Evolutionary conservation across 1,140 invertebrate species (phyloP).

Genomic region (Zaprionus davidi): DNA sequence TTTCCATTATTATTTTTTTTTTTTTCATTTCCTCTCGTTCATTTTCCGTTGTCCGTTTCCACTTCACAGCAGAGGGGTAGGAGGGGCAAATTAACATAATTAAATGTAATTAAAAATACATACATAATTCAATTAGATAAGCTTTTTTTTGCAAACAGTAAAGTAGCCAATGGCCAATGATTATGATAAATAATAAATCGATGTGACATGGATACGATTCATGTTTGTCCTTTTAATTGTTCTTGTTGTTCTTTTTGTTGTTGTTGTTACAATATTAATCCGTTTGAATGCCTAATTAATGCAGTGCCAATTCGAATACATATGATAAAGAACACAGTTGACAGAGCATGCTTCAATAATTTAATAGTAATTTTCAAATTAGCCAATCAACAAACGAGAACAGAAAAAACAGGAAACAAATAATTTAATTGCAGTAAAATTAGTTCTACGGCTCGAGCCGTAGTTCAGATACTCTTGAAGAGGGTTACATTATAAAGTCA

Average conservation of each 20-base stretch:
- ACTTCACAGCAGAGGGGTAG: neutral
- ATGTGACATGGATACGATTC: slow-evolving; percentile 45
- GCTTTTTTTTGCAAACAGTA: slow-evolving; percentile 61
- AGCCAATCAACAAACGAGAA: slow-evolving; percentile 22
- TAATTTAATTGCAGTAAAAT: neutral
- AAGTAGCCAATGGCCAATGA: slow-evolving; percentile 36
- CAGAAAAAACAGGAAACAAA: slow-evolving; percentile 9
- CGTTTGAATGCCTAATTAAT: slow-evolving; percentile 26
- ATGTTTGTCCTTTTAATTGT: slow-evolving; percentile 1
- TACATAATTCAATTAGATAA: slow-evolving; percentile 60
- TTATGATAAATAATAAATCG: slow-evolving; percentile 43
- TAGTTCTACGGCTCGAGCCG: neutral
- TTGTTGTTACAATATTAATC: slow-evolving; percentile 8
- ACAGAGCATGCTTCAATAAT: slow-evolving; percentile 65
- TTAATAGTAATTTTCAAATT: slow-evolving; percentile 37
- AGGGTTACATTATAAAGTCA: neutral
- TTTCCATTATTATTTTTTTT: slow-evolving; percentile 6
- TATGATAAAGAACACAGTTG: slow-evolving; percentile 42
- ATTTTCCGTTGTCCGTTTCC: neutral
- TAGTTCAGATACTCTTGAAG: neutral
- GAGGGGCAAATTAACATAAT: slow-evolving; percentile 39
- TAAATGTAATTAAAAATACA: slow-evolving; percentile 22
- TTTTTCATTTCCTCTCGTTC: neutral
- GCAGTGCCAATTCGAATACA: slow-evolving; percentile 63
- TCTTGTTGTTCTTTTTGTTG: neutral